phyloP scores from a whole-genome alignment of 92 coral and sea anemone genomes.

The Actinernus sp. region DNA sequence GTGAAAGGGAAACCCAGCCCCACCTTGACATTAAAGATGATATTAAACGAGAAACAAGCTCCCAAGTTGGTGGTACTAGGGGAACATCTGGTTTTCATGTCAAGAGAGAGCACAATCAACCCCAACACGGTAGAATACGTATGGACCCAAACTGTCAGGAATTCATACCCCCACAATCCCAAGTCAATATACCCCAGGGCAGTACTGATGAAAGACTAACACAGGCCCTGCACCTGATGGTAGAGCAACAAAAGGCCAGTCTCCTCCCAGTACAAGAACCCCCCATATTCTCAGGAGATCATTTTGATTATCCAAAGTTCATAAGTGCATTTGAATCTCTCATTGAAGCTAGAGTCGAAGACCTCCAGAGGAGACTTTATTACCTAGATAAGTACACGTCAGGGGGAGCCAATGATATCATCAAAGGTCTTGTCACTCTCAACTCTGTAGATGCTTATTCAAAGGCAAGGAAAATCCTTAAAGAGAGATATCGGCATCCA shows the following conservation, averaged over 20 bases:
- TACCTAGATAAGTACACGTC: conserved; percentile 17
- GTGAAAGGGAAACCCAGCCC: too few relatives aligned
- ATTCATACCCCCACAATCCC: too few relatives aligned
- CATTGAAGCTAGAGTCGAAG: neutral
- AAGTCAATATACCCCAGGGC: too few relatives aligned
- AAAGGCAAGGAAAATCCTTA: conserved; percentile 19
- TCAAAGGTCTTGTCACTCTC: conserved; percentile 28
- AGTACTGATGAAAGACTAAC: too few relatives aligned
- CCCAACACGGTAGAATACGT: too few relatives aligned
- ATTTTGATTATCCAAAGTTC: conserved; percentile 46
- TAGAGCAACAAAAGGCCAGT: conserved; percentile 37
- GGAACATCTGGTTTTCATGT: too few relatives aligned
- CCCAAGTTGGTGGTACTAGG: too few relatives aligned
- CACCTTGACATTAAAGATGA: too few relatives aligned
- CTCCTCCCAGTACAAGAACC: conserved; percentile 39
- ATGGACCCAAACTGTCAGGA: too few relatives aligned
- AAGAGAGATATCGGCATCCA: conserved; percentile 20
- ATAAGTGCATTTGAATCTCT: conserved; percentile 46
- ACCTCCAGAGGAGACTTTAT: conserved; percentile 4
- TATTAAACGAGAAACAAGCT: too few relatives aligned
- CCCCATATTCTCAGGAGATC: conserved; percentile 45
- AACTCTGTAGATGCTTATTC: conserved; percentile 7
- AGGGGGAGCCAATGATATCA: conserved; percentile 23
- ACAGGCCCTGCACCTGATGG: too few relatives aligned
- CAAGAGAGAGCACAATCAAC: too few relatives aligned